These are phyloP conservation scores for Parotocinclus haroldoi DNA, from an alignment of 2,797 vertebrate genomes.

Conservation along the genomic window DNA sequence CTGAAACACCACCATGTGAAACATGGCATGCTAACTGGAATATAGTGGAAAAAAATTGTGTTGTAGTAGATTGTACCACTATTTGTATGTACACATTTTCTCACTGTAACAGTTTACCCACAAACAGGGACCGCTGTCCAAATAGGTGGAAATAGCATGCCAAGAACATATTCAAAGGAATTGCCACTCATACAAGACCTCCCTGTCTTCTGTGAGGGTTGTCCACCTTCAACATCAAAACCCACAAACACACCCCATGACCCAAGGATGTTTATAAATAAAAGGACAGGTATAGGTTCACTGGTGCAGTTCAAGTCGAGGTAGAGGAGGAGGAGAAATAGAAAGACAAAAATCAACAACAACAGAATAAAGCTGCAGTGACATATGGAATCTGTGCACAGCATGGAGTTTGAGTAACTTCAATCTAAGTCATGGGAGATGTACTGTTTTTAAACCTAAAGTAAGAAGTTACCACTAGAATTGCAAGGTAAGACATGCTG, in stretches of 20 bases:
- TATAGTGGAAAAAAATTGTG: slow-evolving; percentile 10
- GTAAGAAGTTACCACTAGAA: slow-evolving; percentile 6
- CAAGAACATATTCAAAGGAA: slow-evolving; percentile 18
- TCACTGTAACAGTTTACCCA: slow-evolving; percentile 23
- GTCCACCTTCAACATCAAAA: slow-evolving; percentile 12
- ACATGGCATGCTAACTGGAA: too few species aligned
- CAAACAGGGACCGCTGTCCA: slow-evolving; percentile 22
- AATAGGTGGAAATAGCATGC: slow-evolving; percentile 8
- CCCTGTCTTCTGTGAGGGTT: background rate
- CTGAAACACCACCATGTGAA: too few species aligned
- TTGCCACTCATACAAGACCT: background rate
- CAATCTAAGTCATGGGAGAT: slow-evolving; percentile 4
- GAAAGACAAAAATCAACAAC: too few species aligned
- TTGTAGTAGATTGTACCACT: slow-evolving; percentile 10
- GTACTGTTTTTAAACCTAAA: slow-evolving; percentile 2
- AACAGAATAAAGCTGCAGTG: background rate
- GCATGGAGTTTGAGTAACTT: background rate
- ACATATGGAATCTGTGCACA: background rate
- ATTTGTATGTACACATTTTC: slow-evolving; percentile 23
- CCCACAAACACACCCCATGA: slow-evolving; percentile 39
- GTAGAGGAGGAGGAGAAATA: background rate
- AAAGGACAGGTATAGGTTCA: slow-evolving; percentile 13
- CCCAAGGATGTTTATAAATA: slow-evolving; percentile 32
- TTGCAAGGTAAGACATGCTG: slow-evolving; percentile 14
- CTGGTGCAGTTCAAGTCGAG: background rate